Evolutionary conservation across 2,797 vertebrate species (phyloP).

Genomic region (Gadopsis marmoratus): DNA sequence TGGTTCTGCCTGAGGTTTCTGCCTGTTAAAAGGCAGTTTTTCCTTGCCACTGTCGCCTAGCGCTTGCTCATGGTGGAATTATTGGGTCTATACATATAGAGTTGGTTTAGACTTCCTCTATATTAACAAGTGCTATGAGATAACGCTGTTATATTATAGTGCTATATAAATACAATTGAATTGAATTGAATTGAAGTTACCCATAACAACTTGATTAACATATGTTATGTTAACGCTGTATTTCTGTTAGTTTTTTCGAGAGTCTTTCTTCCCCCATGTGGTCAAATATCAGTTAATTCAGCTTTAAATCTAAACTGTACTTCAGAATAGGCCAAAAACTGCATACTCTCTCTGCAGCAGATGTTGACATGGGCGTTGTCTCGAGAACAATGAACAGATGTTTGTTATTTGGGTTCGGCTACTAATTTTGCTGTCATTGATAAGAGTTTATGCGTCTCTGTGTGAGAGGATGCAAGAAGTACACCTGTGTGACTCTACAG

Average conservation of each 20-base stretch:
- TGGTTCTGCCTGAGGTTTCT: too few relatives aligned
- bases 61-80: too few relatives aligned
- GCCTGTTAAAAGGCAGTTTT: too few relatives aligned
- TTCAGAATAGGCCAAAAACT: slow-evolving; percentile 10
- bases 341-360: slow-evolving; percentile 41
- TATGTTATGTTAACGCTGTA: not conserved
- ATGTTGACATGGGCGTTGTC: slow-evolving; percentile 73
- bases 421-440: slow-evolving; percentile 60
- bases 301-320: not conserved
- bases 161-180: too few relatives aligned
- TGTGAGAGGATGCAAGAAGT: not conserved
- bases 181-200: not conserved
- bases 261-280: not conserved
- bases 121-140: too few relatives aligned
- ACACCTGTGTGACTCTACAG: slow-evolving; percentile 52
- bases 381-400: slow-evolving; percentile 65
- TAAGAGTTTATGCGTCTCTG: slow-evolving; percentile 30
- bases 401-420: slow-evolving; percentile 64
- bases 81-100: too few relatives aligned
- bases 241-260: not conserved
- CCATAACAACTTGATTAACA: not conserved
- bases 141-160: too few relatives aligned
- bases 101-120: too few relatives aligned
- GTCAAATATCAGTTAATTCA: not conserved
- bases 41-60: too few relatives aligned